Percentiles rank a stretch among this genome's conserved stretches.
These are phyloP conservation scores for Danio rerio DNA, from an alignment of 2,113 vertebrate genomes.

Conservation along the genomic window DNA sequence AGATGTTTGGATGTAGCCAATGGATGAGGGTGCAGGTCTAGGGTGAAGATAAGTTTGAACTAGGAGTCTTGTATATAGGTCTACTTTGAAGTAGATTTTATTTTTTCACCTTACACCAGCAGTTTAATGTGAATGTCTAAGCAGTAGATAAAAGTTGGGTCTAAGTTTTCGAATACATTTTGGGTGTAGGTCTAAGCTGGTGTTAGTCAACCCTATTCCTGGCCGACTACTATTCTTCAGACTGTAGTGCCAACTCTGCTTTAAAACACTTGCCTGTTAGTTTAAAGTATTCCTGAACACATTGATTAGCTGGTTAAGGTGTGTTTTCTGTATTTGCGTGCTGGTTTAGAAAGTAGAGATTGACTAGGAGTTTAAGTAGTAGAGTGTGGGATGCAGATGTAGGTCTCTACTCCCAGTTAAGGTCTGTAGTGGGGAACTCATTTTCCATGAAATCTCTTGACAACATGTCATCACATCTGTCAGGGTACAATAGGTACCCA, in stretches of 20 bases:
- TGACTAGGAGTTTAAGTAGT: neutral
- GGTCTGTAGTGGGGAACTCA: fast-evolving
- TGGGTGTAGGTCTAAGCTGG: neutral
- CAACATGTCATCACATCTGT: slow-evolving; percentile 62
- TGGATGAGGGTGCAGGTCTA: neutral
- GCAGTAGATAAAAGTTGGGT: neutral
- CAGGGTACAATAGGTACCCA: slow-evolving; percentile 73
- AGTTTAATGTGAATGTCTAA: too few species aligned
- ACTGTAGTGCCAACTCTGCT: neutral
- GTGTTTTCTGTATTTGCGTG: neutral
- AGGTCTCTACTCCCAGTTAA: slow-evolving; percentile 23
- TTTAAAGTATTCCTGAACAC: neutral
- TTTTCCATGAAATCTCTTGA: slow-evolving; percentile 32
- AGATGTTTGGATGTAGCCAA: neutral
- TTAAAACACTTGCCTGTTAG: neutral
- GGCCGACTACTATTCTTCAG: neutral
- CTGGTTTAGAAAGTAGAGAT: slow-evolving; percentile 7
- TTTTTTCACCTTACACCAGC: too few species aligned
- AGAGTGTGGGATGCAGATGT: neutral
- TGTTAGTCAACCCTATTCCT: neutral
- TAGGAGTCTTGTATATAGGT: too few species aligned
- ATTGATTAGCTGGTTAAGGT: neutral
- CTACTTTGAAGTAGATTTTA: too few species aligned
- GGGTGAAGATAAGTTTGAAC: neutral
- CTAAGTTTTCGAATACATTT: neutral